These are phyloP conservation scores for Ophthalmolycus amberensis DNA, from an alignment of 2,113 vertebrate genomes.

Conservation along the genomic window DNA sequence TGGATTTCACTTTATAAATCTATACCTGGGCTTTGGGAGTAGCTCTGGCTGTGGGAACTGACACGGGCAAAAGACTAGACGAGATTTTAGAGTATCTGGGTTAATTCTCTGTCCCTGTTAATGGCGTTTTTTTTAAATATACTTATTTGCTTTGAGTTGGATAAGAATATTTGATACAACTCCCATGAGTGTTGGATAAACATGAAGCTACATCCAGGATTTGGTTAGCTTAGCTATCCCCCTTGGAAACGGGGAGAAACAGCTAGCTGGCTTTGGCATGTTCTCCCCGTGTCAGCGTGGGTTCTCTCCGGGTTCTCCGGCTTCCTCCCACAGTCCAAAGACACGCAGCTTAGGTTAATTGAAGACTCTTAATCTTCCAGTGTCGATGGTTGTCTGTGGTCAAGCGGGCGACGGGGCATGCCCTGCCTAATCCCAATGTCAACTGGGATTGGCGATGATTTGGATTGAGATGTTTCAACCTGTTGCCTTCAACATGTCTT, in stretches of 20 bases:
- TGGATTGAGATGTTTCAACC: background rate
- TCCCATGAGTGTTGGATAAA: background rate
- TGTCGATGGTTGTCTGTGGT: no score
- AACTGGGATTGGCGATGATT: background rate
- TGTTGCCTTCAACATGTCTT: background rate
- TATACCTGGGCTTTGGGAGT: constrained; percentile 17
- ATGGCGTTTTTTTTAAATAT: background rate
- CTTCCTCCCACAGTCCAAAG: no score
- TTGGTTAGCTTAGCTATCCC: background rate
- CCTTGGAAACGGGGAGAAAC: background rate
- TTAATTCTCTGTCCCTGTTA: background rate
- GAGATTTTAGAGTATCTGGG: background rate
- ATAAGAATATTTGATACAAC: background rate
- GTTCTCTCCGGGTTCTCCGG: no score
- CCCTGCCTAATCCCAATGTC: no score
- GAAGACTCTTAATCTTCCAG: no score
- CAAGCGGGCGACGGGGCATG: no score
- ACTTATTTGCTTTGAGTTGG: background rate
- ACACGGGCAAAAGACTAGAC: background rate
- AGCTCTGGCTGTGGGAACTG: constrained; percentile 25
- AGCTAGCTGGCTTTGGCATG: no score
- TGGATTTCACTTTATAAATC: constrained; percentile 48
- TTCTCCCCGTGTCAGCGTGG: no score
- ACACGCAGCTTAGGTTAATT: no score
- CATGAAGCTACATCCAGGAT: background rate